Base-by-base conservation (phyloP, 2,888 invertebrate species). In the Patella ulyssiponensis region DNA sequence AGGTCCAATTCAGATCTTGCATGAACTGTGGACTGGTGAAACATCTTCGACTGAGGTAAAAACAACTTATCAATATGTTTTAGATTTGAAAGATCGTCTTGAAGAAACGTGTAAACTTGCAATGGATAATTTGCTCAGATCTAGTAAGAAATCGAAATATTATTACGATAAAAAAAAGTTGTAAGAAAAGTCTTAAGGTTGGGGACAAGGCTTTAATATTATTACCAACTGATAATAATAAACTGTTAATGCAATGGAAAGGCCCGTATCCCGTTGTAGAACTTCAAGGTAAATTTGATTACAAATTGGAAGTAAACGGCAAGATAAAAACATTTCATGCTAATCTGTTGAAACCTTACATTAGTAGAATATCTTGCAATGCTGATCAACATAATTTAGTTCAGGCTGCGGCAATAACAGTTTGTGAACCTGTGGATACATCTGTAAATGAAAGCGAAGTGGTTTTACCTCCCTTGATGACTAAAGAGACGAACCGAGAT, bases 131-230 rank as follows among this genome's bases (percentile, higher is more conserved):
- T 64, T 82, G 27, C 14, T 56, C 20, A 69, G 70, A 20, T 33
- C 76, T 7, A 53, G 56, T 33, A 14, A 15, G 12, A 44, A 72
- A 52, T 75, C 82, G 17, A 58, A 71, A 33, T 73, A 56, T 12
- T 53, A 77, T 44, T 84, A 81, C 70, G 77, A 83, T 72, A 76
- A 53, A 56, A 77, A n/a, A 54, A 23, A 71, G 81, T 17, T 69
- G 52, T 20, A 53, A 64, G 0, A 75, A 80, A 69, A 54, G 73
- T 11, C 78, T 81, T 9, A 27, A 73, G 15, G 75, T 70, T 14
- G 82, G 80, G 15, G 77, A 81, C 20, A 78, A 78, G 74, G 79
- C 81, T 23, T 64, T 81, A 53, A 17, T 84, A n/a, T 69, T 83
- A 12, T 70, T 83, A 15, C 82, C 81, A 9, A 79, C 77, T 0